Conservation (phyloP, 2,797 vertebrate species). For the Menidia menidia region DNA sequence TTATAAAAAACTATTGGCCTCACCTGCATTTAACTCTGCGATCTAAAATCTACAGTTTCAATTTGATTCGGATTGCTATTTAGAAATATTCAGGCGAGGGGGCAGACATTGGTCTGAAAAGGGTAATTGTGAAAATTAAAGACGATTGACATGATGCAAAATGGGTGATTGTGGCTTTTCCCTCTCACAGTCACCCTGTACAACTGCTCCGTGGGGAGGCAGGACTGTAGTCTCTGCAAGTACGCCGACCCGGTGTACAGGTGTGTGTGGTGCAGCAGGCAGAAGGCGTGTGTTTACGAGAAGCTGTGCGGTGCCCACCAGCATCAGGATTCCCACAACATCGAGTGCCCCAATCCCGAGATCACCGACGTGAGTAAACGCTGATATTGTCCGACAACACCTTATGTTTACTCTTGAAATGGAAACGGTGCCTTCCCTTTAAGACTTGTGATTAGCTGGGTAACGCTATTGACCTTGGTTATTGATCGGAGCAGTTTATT, state of each 20-base stretch:
- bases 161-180: background rate
- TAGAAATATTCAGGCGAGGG: too few relatives aligned
- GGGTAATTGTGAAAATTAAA: background rate
- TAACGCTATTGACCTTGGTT: slow-evolving; percentile 16
- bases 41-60: background rate
- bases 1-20: background rate
- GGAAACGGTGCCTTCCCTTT: slow-evolving; percentile 1
- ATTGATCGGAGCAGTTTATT: slow-evolving; percentile 38
- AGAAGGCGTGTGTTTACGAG: slow-evolving; percentile 86
- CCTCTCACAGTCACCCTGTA: slow-evolving; percentile 90
- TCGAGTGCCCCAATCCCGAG: slow-evolving; percentile 86
- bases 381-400: background rate
- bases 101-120: too few relatives aligned
- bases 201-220: slow-evolving; percentile 92
- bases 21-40: slow-evolving; percentile 10
- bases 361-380: slow-evolving; percentile 84
- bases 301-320: slow-evolving; percentile 79
- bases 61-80: too few relatives aligned
- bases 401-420: slow-evolving; percentile 28
- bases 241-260: slow-evolving; percentile 83
- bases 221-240: slow-evolving; percentile 95
- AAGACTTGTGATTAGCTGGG: slow-evolving; percentile 36
- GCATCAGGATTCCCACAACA: slow-evolving; percentile 49
- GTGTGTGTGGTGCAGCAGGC: slow-evolving; percentile 91
- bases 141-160: background rate